A percentile compares a stretch with the other conserved stretches of the same genome.
Conservation (phyloP, 1,140 invertebrate genomes). For the Yoshiicerus persimilis region DNA sequence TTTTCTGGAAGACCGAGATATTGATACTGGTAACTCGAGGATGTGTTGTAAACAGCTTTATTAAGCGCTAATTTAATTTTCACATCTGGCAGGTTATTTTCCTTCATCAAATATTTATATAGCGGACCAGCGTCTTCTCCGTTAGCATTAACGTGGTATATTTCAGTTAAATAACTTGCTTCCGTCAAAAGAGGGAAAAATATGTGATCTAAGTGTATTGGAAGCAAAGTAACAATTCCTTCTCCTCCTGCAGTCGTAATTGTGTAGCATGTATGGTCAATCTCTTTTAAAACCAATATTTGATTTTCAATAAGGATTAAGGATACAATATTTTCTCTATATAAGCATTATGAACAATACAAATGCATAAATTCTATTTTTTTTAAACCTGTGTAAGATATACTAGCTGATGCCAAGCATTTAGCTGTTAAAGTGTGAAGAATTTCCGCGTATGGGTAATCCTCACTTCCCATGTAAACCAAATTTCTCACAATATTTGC, state of each 20-base stretch:
- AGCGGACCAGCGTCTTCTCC: constrained; percentile 69
- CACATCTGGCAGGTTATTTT: constrained; percentile 72
- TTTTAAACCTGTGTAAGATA: constrained; percentile 72
- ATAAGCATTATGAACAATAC: too few relatives aligned
- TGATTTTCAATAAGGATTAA: too few relatives aligned
- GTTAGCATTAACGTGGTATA: constrained; percentile 87
- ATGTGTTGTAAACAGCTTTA: constrained; percentile 72
- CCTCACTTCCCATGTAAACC: constrained; percentile 85
- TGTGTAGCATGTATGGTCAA: constrained; percentile 86
- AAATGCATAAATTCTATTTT: too few relatives aligned
- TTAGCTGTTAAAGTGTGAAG: constrained; percentile 84
- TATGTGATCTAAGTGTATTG: constrained; percentile 88
- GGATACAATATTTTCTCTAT: not conserved
- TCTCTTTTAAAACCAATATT: constrained; percentile 57
- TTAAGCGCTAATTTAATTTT: constrained; percentile 63
- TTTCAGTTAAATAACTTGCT: constrained; percentile 83
- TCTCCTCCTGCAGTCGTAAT: constrained; percentile 81
- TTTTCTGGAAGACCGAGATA: constrained; percentile 83
- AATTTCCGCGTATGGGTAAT: constrained; percentile 87
- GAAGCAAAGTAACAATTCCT: constrained; percentile 81
- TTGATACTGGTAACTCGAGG: constrained; percentile 78
- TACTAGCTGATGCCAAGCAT: constrained; percentile 85
- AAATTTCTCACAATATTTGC: constrained; percentile 92
- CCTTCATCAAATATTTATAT: constrained; percentile 85
- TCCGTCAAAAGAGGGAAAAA: constrained; percentile 79